Evolutionary conservation across 2,113 vertebrate genomes (phyloP), one percentile per base, ranked within the genome.

Genomic region (Vimba vimba): DNA sequence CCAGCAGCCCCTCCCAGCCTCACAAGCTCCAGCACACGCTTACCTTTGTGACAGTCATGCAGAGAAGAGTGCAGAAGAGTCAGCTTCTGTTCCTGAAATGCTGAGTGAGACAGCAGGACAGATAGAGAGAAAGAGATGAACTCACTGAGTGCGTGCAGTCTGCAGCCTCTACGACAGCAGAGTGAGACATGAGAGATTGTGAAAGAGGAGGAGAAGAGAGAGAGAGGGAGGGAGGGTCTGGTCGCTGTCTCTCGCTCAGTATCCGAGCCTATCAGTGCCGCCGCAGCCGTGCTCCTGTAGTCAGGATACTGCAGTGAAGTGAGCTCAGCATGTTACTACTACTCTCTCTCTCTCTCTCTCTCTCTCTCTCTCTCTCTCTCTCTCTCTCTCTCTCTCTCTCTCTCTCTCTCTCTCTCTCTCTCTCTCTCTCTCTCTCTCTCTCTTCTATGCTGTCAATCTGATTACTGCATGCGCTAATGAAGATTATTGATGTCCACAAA

Each of bases 11-110:
- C 79, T 71, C 50, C 77, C 87, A 52, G 79, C 80, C n/a, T 62
- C 69, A 69, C 57, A 33, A 25, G 4, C 78, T 30, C 66, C 81
- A 71, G 60, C 69, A 75, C 45, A 17, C 33, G 45, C 96, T 95
- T 97, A 97, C 96, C 96, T 97, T 96, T 94, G 96, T 96, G 96
- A 97, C 96, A 95, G 96, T 97, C 97, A 97, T 97, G 96, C 96
- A 97, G 96, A 94, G 83, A 94, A 88, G 92, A 93, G 93, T 90
- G 90, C 79, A 91, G 92, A 94, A 94, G 90, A 92, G 91, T 92
- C 87, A 89, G 92, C 91, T 91, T 69, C 88, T 88, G 92, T 94
- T 91, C 93, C 92, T 88, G 92, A 92, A 87, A 88, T 90, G 91
- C 93, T 91, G 81, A 93, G 92, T 90, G 64, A 60, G 64, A 81